Evolutionary conservation across 2,797 vertebrate species (phyloP), one percentile per base, ranked within the genome.

Genomic region (Phylloscopus collybita): DNA sequence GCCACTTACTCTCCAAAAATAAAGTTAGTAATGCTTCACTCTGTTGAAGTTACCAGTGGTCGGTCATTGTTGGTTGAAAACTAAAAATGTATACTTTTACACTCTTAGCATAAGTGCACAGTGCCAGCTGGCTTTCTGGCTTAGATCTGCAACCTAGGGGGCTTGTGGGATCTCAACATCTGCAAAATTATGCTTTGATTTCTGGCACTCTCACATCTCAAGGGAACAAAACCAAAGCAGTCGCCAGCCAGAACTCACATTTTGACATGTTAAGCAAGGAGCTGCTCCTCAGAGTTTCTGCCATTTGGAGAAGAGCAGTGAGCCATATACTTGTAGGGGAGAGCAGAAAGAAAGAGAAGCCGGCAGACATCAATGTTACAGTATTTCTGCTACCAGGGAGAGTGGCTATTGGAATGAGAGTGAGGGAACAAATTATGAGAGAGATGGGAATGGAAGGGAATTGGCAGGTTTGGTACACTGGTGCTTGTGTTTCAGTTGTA

Each of bases 171-270:
- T 96, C 96, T 97, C 92, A 66, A 95, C 96, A 97, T 97, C 95
- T 97, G 96, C 94, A 97, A 91, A 97, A 93, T 96, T 97, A 69
- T 60, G 60, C 95, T 96, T 97, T 97, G 97, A 96, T 96, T 97
- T 96, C 80, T 97, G 97, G 96, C 97, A 96, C 86, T 3, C 17
- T 84, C 88, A 69, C 82, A 75, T 82, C 97, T 92, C 97, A 56
- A 53, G 97, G 96, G 96, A 96, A 82, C 11, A 30, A 97, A 97
- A 96, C 84, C 71, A 93, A 97, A 96, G 96, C 81, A 80, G 92
- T 93, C 2, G 11, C 95, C 95, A 96, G 97, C 95, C 96, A 97
- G 97, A 96, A 96, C 94, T 97, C 96, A 95, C 94, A 97, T 97
- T 97, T 96, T 96, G 97, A 97, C 97, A 95, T 96, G 88, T 97